Evolutionary conservation across 2,797 vertebrate genomes (phyloP).

Genomic region (Melanotaenia maccullochi): DNA sequence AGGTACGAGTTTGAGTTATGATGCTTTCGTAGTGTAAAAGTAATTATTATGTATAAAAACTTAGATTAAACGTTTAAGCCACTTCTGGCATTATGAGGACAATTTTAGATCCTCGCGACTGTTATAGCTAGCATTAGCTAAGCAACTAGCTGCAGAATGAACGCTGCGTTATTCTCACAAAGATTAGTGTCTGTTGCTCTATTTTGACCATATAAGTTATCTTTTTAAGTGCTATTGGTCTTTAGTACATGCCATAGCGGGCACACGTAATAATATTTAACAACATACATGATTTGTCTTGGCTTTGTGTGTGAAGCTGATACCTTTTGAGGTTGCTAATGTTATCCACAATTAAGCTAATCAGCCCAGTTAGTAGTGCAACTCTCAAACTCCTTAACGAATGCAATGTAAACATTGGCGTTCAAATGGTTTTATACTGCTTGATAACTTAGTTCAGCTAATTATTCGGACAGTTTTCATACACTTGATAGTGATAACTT

Average conservation of each 20-base stretch:
- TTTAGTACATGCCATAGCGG: fast-evolving
- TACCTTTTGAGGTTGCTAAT: conserved; percentile 13
- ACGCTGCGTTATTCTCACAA: conserved; percentile 41
- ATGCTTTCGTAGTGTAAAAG: not conserved
- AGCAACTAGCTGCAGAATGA: conserved; percentile 31
- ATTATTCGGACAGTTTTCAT: not conserved
- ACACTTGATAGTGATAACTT: not conserved
- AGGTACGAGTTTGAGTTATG: conserved; percentile 46
- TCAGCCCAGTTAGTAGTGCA: not conserved
- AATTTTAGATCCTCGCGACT: not conserved
- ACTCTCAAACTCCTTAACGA: not conserved
- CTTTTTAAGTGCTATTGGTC: fast-evolving
- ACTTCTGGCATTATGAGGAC: not conserved
- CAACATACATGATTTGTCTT: fast-evolving
- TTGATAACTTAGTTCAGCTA: not conserved
- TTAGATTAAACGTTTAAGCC: fast-evolving
- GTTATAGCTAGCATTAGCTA: conserved; percentile 47
- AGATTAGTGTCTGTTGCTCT: not conserved
- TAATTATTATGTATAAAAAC: fast-evolving
- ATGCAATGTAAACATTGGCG: not conserved
- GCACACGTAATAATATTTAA: fast-evolving
- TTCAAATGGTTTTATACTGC: not conserved
- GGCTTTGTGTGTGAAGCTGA: not conserved
- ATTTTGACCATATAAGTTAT: not conserved
- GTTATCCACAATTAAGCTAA: not conserved